These are phyloP conservation scores for Melanotaenia maccullochi DNA, from an alignment of 2,797 vertebrate species.

Conservation along the genomic window DNA sequence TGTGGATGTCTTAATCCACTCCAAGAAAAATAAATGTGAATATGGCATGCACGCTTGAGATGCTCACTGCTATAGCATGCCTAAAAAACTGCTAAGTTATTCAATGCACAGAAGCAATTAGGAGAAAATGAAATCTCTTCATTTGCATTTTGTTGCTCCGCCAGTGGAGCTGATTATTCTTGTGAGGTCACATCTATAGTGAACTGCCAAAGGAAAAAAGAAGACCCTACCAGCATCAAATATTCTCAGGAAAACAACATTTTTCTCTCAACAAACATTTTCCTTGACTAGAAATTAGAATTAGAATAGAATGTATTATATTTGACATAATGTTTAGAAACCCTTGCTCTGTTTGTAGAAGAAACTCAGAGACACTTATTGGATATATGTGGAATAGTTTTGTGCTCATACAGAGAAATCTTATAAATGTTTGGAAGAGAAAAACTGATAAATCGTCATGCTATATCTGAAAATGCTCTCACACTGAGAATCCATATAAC, in stretches of 20 bases:
- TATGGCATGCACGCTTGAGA: slow-evolving; percentile 24
- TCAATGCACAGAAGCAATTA: slow-evolving; percentile 55
- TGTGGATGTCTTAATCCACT: slow-evolving; percentile 26
- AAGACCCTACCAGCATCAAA: neutral
- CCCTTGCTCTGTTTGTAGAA: neutral
- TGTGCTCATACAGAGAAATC: neutral
- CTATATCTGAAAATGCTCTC: too few relatives aligned
- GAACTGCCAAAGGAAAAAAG: slow-evolving; percentile 4
- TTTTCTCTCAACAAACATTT: neutral
- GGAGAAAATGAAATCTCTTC: slow-evolving; percentile 47
- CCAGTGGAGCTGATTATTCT: slow-evolving; percentile 43
- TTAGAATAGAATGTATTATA: too few relatives aligned
- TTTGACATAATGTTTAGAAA: neutral
- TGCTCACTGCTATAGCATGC: slow-evolving; percentile 23
- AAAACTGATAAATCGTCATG: too few relatives aligned
- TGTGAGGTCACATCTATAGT: slow-evolving; percentile 4
- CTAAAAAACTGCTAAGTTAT: slow-evolving; percentile 47
- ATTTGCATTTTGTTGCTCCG: slow-evolving; percentile 47
- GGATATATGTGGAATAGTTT: neutral
- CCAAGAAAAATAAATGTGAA: neutral
- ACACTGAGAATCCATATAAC: too few relatives aligned
- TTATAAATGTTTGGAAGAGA: neutral
- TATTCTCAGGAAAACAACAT: slow-evolving; percentile 2
- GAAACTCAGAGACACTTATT: neutral
- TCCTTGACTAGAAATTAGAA: neutral